Conservation (phyloP, 2,888 invertebrate species). For the Cryptus viduatorius region DNA sequence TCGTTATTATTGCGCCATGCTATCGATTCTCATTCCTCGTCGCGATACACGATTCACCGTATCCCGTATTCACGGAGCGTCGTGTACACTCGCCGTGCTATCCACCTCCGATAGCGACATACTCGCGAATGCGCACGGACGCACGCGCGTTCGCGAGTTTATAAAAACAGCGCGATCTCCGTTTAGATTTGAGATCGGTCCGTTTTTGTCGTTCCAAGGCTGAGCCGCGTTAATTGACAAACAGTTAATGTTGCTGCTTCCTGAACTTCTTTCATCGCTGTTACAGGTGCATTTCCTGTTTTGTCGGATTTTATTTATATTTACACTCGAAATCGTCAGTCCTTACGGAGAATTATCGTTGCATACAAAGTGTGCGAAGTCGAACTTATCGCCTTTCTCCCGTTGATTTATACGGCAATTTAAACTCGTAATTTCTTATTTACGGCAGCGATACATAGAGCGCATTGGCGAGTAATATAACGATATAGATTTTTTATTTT, state of each 20-base stretch:
- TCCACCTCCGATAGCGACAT: slow-evolving; percentile 16
- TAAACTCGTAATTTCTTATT: background rate
- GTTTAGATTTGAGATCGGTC: slow-evolving; percentile 17
- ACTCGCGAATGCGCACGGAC: slow-evolving; percentile 20
- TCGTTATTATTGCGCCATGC: slow-evolving; percentile 61
- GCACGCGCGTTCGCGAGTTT: slow-evolving; percentile 24
- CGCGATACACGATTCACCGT: slow-evolving; percentile 22
- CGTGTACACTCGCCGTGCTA: slow-evolving; percentile 9
- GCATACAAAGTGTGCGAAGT: background rate
- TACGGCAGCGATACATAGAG: background rate
- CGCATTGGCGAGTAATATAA: background rate
- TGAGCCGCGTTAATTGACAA: slow-evolving; percentile 6
- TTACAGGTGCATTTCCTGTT: slow-evolving; percentile 8
- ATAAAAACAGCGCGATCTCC: slow-evolving; percentile 38
- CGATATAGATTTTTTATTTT: background rate
- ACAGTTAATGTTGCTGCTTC: slow-evolving; percentile 6
- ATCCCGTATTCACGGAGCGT: slow-evolving; percentile 43
- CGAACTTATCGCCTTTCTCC: background rate
- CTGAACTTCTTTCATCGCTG: background rate
- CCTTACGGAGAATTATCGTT: slow-evolving; percentile 7
- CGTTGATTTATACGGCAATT: background rate
- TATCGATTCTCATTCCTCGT: slow-evolving; percentile 57
- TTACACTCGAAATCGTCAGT: background rate
- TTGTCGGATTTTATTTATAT: background rate
- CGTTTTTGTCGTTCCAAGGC: background rate